A percentile compares a stretch with the other conserved stretches of the same genome.
These are phyloP conservation scores for Myripristis jacobus DNA, from an alignment of 2,797 vertebrate genomes.

Conservation along the genomic window DNA sequence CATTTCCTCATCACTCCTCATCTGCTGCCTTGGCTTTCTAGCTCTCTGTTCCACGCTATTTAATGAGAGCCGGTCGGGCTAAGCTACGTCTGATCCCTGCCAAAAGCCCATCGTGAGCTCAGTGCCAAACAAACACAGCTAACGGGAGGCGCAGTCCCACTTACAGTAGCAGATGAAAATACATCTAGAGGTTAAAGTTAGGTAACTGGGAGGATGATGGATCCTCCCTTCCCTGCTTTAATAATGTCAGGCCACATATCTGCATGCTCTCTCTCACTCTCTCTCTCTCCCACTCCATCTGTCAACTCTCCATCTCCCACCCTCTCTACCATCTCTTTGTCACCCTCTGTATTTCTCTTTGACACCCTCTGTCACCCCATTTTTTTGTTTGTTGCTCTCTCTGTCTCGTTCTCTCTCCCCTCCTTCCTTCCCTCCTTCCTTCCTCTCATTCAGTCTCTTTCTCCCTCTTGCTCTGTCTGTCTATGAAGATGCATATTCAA, in stretches of 20 bases:
- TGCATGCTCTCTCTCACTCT: conserved; percentile 32
- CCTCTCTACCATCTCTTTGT: not conserved
- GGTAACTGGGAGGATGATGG: conserved; percentile 65
- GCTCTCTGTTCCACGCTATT: conserved; percentile 25
- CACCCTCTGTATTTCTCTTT: too few species aligned
- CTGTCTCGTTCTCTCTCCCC: conserved; percentile 23
- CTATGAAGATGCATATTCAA: conserved; percentile 60
- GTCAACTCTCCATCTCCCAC: not conserved
- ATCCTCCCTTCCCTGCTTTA: conserved; percentile 38
- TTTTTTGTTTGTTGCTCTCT: not conserved
- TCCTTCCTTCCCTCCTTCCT: conserved; percentile 2
- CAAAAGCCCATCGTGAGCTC: conserved; percentile 61
- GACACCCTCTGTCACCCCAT: too few species aligned
- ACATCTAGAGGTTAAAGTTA: conserved; percentile 66
- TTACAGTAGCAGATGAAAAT: conserved; percentile 59
- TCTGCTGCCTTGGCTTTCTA: conserved; percentile 26
- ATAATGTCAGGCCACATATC: conserved; percentile 54
- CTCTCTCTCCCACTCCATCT: not conserved
- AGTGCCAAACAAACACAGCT: conserved; percentile 65
- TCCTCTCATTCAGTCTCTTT: conserved; percentile 37
- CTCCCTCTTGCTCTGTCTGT: conserved; percentile 35
- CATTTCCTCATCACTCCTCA: conserved; percentile 1
- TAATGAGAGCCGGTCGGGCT: conserved; percentile 59
- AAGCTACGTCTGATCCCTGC: conserved; percentile 63
- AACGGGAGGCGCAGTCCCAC: conserved; percentile 49